Percentiles rank a stretch among this genome's conserved stretches.
Evolutionary conservation across 2,797 vertebrate species (phyloP).

Genomic region (Siniperca undulata): DNA sequence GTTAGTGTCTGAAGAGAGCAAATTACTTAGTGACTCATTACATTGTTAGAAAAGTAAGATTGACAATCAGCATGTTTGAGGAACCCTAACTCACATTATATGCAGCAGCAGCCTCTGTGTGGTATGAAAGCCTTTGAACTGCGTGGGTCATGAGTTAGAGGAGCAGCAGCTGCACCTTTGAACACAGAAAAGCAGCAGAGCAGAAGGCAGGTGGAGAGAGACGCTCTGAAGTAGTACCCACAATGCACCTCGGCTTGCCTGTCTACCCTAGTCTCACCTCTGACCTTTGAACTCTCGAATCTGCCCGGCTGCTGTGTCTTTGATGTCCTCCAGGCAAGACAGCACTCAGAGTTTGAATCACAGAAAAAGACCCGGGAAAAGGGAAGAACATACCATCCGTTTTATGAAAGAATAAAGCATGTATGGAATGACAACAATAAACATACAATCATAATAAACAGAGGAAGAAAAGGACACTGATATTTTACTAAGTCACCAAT

Average conservation of each 20-base stretch:
- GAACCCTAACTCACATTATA: background rate
- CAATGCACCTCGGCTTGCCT: conserved; percentile 21
- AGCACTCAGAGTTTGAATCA: conserved; percentile 22
- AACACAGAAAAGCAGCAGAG: conserved; percentile 39
- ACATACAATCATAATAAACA: background rate
- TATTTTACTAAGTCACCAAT: background rate
- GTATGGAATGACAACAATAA: background rate
- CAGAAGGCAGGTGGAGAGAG: conserved; percentile 30
- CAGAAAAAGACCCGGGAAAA: conserved; percentile 7
- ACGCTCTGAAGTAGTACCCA: conserved; percentile 34
- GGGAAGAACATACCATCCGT: background rate
- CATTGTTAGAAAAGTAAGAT: background rate
- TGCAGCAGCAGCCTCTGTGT: conserved; percentile 10
- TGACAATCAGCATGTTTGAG: background rate
- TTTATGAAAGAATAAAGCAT: background rate
- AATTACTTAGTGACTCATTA: background rate
- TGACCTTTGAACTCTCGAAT: conserved; percentile 45
- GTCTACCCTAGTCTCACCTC: conserved; percentile 16
- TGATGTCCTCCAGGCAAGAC: conserved; percentile 39
- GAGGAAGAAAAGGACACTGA: background rate
- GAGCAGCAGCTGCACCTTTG: conserved; percentile 56
- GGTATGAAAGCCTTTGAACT: conserved; percentile 17
- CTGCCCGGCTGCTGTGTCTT: conserved; percentile 13
- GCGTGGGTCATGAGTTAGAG: background rate
- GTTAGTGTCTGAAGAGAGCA: background rate